A percentile compares a stretch with the other conserved stretches of the same genome.
Evolutionary conservation across 2,888 invertebrate genomes (phyloP).

Genomic region (Caenorhabditis panamensis): DNA sequence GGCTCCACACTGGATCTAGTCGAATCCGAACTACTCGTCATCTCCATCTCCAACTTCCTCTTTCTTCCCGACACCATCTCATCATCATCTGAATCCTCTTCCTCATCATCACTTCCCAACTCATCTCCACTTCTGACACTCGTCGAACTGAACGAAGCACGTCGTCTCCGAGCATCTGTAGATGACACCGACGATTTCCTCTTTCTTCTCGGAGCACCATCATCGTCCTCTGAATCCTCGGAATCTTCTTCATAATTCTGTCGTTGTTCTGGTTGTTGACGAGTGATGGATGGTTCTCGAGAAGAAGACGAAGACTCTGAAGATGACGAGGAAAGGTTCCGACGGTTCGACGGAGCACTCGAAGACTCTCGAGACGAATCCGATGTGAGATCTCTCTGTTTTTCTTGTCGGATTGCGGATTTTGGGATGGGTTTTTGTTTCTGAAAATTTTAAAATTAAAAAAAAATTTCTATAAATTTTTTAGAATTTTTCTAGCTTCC

Average conservation of each 20-base stretch:
- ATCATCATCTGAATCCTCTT: neutral
- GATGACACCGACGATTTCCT: neutral
- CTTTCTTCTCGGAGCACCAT: neutral
- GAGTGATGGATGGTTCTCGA: neutral
- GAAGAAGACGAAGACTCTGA: neutral
- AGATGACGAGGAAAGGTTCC: neutral
- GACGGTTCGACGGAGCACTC: neutral
- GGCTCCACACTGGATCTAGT: conserved; percentile 4
- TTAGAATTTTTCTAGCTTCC: too few species aligned
- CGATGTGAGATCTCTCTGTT: neutral
- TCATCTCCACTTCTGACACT: neutral
- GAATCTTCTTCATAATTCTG: neutral
- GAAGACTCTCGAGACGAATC: conserved; percentile 23
- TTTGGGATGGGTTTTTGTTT: conserved; percentile 48
- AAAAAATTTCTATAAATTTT: neutral
- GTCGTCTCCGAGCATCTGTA: neutral
- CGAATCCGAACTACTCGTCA: neutral
- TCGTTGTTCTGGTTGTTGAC: neutral
- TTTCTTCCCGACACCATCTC: neutral
- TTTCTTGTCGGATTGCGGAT: neutral
- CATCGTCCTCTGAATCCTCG: conserved; percentile 3
- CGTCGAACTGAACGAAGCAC: conserved; percentile 43
- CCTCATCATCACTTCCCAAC: neutral
- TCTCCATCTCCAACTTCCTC: neutral
- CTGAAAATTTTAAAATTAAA: conserved; percentile 17